phyloP scores from a whole-genome alignment of 23 tunicate genomes.

The Diplosoma virens region DNA sequence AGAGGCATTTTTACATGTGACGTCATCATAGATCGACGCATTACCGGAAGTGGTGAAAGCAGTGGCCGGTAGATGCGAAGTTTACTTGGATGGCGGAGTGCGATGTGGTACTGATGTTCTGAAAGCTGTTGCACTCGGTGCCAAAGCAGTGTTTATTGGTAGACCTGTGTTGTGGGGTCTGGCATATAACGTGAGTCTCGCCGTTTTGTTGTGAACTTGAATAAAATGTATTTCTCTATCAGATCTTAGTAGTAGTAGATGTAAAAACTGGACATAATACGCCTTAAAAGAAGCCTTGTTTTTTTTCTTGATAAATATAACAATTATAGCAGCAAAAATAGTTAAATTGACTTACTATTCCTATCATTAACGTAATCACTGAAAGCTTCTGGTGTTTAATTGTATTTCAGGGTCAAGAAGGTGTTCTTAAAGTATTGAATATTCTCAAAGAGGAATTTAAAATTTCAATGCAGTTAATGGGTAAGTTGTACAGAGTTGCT shows the following conservation, averaged over 20 bases:
- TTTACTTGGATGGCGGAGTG: constrained; percentile 75
- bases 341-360: too few relatives aligned
- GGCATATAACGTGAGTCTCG: constrained; percentile 60
- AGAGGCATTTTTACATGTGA: neutral
- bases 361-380: too few relatives aligned
- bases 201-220: too few relatives aligned
- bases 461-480: constrained; percentile 61
- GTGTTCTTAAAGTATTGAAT: constrained; percentile 48
- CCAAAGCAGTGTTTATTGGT: constrained; percentile 76
- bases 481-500: constrained; percentile 8
- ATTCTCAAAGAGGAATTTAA: constrained; percentile 60
- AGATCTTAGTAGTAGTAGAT: too few relatives aligned
- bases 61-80: constrained; percentile 63
- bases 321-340: too few relatives aligned
- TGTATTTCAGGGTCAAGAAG: constrained; percentile 62
- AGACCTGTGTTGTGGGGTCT: constrained; percentile 81
- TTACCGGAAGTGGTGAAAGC: constrained; percentile 65
- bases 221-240: too few relatives aligned
- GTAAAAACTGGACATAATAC: too few relatives aligned
- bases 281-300: too few relatives aligned
- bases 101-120: constrained; percentile 65
- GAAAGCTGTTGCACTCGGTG: constrained; percentile 83
- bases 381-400: too few relatives aligned
- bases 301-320: too few relatives aligned
- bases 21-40: constrained; percentile 75